Evolutionary conservation across 2,888 invertebrate species (phyloP), one percentile per base, ranked within the genome.

Genomic region (Mechanitis mazaeus): DNA sequence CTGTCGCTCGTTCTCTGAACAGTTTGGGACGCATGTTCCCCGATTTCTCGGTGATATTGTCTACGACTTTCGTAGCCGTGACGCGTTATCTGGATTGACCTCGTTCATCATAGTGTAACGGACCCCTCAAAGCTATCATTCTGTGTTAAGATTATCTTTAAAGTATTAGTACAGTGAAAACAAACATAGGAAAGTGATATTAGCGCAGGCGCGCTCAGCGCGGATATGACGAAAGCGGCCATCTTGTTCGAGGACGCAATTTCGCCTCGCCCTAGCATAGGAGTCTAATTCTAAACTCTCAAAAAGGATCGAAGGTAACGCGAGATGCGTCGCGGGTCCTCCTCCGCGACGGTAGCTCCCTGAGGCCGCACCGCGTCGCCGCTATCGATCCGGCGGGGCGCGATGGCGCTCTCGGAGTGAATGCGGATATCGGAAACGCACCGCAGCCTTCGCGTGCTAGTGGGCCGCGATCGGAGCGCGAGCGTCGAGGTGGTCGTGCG

Each of bases 231-330:
- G 85, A 85, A 73, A 84, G 84, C 89, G 85, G 89, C 89, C 89
- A 89, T 90, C 84, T 89, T 89, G 87, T 82, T 75, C 72, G 87
- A 85, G 80, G 84, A 86, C 86, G 83, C 84, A 84, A 78, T 87
- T 83, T 87, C 84, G 86, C 87, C 88, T 88, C 89, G 88, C 89
- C 89, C 87, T 78, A 84, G 87, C 83, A 76, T 81, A 80, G 71
- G 79, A 85, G 76, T 75, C 77, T 85, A 77, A 84, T 80, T 75
- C 69, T 73, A 72, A 77, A 75, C 60, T 75, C 72, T 76, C 74
- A 68, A 76, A 79, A 75, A 75, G 73, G 70, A 72, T 66, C 66
- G 64, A 69, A 68, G 70, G 66, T 69, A 73, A 71, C 74, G 69
- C 72, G 75, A 69, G 78, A 90, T 86, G 87, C 76, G 76, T 80